phyloP scores from a whole-genome alignment of 1,140 invertebrate genomes.

The Diabrotica undecimpunctata region DNA sequence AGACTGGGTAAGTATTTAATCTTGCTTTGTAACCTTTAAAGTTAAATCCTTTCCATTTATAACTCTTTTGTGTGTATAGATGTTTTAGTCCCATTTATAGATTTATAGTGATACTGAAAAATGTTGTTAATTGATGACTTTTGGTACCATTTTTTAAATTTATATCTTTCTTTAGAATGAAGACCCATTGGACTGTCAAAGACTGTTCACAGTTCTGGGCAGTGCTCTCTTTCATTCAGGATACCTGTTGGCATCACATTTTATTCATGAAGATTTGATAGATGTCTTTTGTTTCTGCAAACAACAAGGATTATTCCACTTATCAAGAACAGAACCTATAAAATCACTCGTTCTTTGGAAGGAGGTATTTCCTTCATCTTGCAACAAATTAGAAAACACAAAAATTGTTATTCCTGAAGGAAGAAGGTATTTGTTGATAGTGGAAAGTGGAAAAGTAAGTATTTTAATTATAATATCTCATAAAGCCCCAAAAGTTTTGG shows the following conservation, averaged over 20 bases:
- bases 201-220: conserved; percentile 72
- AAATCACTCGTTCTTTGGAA: conserved; percentile 73
- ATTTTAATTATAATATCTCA: no score
- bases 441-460: conserved; percentile 64
- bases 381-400: conserved; percentile 39
- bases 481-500: no score
- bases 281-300: conserved; percentile 68
- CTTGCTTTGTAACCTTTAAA: no score
- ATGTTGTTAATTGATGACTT: no score
- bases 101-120: not conserved
- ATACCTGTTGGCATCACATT: conserved; percentile 68
- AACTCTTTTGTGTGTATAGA: no score
- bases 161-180: conserved; percentile 58
- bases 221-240: conserved; percentile 69
- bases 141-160: not conserved
- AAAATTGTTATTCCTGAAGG: conserved; percentile 52
- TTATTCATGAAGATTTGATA: conserved; percentile 64
- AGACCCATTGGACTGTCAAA: conserved; percentile 71
- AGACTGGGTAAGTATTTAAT: conserved; percentile 62
- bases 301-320: conserved; percentile 63
- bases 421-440: conserved; percentile 69
- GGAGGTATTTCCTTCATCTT: conserved; percentile 61
- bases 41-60: no score
- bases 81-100: no score
- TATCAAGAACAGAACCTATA: conserved; percentile 61